Evolutionary conservation across 37 sponge, comb jelly and placozoan genomes (phyloP).

Genomic region (Ephydatia muelleri): DNA sequence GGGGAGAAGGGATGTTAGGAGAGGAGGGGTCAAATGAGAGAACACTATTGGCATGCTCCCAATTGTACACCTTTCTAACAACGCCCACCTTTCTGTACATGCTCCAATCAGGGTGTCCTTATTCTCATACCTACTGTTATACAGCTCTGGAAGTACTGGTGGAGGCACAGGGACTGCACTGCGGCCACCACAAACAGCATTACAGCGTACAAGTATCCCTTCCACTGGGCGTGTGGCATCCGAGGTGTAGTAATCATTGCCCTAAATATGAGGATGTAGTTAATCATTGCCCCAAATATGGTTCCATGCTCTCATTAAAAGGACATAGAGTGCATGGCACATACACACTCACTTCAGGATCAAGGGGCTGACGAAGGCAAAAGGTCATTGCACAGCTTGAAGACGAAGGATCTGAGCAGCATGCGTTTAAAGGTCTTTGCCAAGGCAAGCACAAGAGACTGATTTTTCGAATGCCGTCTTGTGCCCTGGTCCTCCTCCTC

Average conservation of each 20-base stretch:
- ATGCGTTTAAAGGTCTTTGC: conserved; percentile 62
- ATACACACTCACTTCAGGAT: conserved; percentile 88
- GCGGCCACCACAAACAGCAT: conserved; percentile 71
- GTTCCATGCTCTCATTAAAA: not conserved
- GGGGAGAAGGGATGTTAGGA: no score
- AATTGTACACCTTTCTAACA: not conserved
- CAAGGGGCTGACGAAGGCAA: conserved; percentile 82
- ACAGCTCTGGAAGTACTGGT: conserved; percentile 86
- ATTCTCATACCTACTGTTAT: conserved; percentile 74
- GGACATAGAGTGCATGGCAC: no score
- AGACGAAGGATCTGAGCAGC: conserved; percentile 60
- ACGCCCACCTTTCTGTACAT: conserved; percentile 79
- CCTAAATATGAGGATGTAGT: not conserved
- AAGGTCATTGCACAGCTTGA: conserved; percentile 72
- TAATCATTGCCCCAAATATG: no score
- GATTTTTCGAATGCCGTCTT: conserved; percentile 8
- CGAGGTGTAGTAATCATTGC: conserved; percentile 47
- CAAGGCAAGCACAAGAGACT: conserved; percentile 70
- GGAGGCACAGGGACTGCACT: conserved; percentile 76
- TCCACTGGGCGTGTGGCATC: conserved; percentile 61
- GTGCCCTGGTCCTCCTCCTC: not conserved
- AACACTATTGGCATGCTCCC: no score
- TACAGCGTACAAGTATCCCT: conserved; percentile 80
- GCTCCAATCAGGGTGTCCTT: conserved; percentile 66
- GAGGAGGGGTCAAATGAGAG: no score